These are phyloP conservation scores for Mythimna pallens DNA, from an alignment of 2,888 invertebrate species.

Conservation along the genomic window DNA sequence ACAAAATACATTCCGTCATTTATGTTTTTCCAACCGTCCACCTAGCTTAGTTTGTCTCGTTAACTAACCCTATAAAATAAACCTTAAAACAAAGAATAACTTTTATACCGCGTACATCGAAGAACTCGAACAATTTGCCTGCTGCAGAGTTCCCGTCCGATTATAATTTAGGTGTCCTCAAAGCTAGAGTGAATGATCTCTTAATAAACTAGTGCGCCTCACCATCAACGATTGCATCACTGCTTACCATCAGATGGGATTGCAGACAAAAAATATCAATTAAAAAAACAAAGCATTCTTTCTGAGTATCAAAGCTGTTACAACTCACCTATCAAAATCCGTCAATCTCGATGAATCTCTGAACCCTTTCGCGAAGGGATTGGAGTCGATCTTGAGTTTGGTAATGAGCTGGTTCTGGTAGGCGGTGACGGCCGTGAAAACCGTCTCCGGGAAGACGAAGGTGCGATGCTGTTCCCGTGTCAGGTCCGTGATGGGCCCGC, in stretches of 20 bases:
- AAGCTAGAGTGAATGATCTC: too few species aligned
- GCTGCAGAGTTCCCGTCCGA: too few species aligned
- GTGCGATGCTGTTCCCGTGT: constrained; percentile 98
- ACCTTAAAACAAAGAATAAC: too few species aligned
- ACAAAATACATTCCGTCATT: background rate
- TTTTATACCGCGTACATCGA: too few species aligned
- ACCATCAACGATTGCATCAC: too few species aligned
- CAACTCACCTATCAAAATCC: constrained; percentile 95
- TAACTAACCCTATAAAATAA: background rate
- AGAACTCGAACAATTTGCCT: too few species aligned
- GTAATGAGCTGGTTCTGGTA: constrained; percentile 99
- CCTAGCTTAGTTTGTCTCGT: background rate
- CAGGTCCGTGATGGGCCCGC: constrained; percentile 95
- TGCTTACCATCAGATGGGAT: too few species aligned
- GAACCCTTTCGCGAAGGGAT: constrained; percentile 99
- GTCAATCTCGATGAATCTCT: constrained; percentile 98
- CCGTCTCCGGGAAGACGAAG: constrained; percentile 99
- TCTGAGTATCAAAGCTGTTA: background rate
- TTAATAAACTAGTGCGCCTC: too few species aligned
- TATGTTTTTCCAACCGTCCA: background rate
- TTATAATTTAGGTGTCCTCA: too few species aligned
- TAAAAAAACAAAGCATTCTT: too few species aligned
- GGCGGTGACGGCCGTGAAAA: constrained; percentile 99
- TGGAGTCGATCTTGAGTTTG: constrained; percentile 99
- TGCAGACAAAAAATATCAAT: too few species aligned